Evolutionary conservation across 2,888 invertebrate species (phyloP), one percentile per base, ranked within the genome.

Genomic region (Acheta domesticus): DNA sequence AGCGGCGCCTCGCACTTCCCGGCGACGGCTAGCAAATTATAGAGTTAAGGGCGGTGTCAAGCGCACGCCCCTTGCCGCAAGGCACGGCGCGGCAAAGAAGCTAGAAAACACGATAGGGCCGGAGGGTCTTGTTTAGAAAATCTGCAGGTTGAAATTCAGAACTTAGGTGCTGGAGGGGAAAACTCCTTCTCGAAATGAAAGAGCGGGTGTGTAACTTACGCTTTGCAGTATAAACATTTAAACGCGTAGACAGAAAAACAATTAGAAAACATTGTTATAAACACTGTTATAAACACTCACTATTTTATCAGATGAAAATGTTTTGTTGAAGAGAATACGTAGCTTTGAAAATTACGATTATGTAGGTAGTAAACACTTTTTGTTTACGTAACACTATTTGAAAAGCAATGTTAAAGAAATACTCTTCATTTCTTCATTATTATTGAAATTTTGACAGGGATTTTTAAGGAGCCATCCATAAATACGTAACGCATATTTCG

Each of bases 21-120:
- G n/a, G 62, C 36, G n/a, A 62, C 62, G 62, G 62, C 62, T 62
- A 62, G 16, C 62, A 62, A 62, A 62, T 62, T 62, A 62, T 62
- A 14, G n/a, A 62, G 62, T 62, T 62, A 62, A n/a, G 62, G n/a
- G 62, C 14, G 62, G 62, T 62, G 62, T 62, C 62, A 62, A 62
- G 62, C n/a, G 62, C 62, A 62, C 62, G 62, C 62, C 14, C 36
- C 5, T 1, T 19, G 62, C 62, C 62, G 62, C 62, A 62, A 19
- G 14, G 62, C 16, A 5, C 5, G 1, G 16, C 62, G 4, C 62
- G 62, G 16, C 36, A 36, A 62, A 62, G 62, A 62, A 19, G 62
- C 62, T 62, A 19, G 62, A 62, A 14, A 62, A n/a, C 62, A 36
- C 36, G 36, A 36, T 36, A 36, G 36, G 36, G 36, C 36, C 62